Evolutionary conservation across 2,797 vertebrate species (phyloP), one percentile per base, ranked within the genome.

Genomic region (Apogon talboti): DNA sequence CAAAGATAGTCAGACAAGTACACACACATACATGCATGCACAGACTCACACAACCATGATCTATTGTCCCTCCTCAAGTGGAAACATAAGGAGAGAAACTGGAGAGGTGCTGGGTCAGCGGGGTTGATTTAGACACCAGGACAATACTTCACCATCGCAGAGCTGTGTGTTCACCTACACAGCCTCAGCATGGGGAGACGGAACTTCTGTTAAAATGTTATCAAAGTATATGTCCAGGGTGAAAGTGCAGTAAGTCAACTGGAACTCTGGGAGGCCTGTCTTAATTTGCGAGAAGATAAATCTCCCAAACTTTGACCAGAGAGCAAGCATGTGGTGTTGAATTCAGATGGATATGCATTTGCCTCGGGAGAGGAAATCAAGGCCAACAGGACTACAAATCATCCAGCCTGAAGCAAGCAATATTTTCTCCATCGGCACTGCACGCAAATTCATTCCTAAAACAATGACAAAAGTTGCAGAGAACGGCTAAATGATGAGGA

Each of bases 81-180:
- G 67, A 82, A 86, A 77, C 79, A 89, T 67, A 80, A 75, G 76
- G 60, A 63, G 41, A 70, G 66, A 74, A 71, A 55, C 64, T 28
- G 33, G 45, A 62, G 50, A 62, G 44, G 51, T 58, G 50, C 70
- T 2, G 37, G 74, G 70, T 78, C 58, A 79, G 44, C 0, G 19
- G 44, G 61, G 70, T 65, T 82, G 87, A 85, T 74, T 81, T 60
- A 74, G 49, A 82, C 62, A 59, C 38, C 8, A 16, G 69, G 64
- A 73, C 60, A 37, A 77, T 66, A 64, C 74, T 68, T 80, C 76
- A 77, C 6, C 41, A 50, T 47, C 0, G 41, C 60, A 67, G 66
- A 30, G 18, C 52, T 73, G 56, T n/a, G 9, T 21, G 71, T 66
- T 63, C 47, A 48, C 66, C 53, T 68, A 78, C 52, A 68, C 33